Conservation (phyloP, 2,888 invertebrate genomes). For the Tenthredo mesomela region DNA sequence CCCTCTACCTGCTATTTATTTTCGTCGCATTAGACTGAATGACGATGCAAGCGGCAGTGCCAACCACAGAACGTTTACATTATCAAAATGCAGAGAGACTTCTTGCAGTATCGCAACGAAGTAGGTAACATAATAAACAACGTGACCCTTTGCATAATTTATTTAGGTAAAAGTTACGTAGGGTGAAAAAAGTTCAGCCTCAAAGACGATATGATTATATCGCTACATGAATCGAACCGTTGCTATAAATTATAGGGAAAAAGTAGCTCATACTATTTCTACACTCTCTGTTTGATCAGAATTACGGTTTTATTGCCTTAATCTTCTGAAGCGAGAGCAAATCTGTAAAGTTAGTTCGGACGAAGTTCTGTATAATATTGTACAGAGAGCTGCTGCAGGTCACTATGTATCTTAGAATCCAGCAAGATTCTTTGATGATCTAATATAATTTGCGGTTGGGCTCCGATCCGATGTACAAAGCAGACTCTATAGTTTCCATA, state of each 20-base stretch:
- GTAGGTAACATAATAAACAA: not conserved
- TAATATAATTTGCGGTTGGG: slow-evolving; percentile 50
- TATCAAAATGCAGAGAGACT: not conserved
- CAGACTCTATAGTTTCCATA: slow-evolving; percentile 37
- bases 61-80: not conserved
- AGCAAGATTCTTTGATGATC: slow-evolving; percentile 45
- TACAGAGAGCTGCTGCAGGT: not conserved
- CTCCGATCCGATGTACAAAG: slow-evolving; percentile 29
- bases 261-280: not conserved
- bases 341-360: slow-evolving; percentile 35
- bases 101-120: not conserved
- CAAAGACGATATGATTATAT: not conserved
- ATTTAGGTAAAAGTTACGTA: not conserved
- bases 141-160: not conserved
- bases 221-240: not conserved
- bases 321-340: slow-evolving; percentile 13
- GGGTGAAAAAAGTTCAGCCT: not conserved
- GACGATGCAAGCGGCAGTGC: slow-evolving; percentile 2
- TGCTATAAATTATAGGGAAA: slow-evolving; percentile 1
- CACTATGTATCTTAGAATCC: not conserved
- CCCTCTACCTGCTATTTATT: not conserved
- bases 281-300: slow-evolving; percentile 10
- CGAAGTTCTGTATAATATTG: slow-evolving; percentile 31
- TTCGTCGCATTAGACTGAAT: slow-evolving; percentile 26
- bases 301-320: slow-evolving; percentile 5